Evolutionary conservation across 2,113 vertebrate species (phyloP), one percentile per base, ranked within the genome.

Genomic region (Rafetus swinhoei): DNA sequence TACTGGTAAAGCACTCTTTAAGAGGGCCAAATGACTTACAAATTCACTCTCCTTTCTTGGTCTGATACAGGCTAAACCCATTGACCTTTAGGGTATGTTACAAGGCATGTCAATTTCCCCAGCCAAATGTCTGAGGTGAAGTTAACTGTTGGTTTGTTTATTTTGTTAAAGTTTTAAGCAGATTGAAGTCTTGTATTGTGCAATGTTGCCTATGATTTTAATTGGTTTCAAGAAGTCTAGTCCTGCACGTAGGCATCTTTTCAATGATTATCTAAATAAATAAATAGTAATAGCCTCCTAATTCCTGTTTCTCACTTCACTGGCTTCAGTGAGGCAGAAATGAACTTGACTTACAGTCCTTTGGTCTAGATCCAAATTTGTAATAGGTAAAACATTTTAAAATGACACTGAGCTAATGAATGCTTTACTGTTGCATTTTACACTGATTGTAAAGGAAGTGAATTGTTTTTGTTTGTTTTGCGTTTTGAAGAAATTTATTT

Each of bases 341-440:
- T 86, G 21, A 50, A 60, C 82, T 76, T 90, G 50, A 1, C 15
- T 7, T 57, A 25, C 35, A 79, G 9, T 79, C 86, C 22, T 90
- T 62, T 9, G 55, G 27, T 55, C 16, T 93, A 27, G 54, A 77
- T 86, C 16, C 60, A 79, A 39, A 57, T 81, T 15, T 89, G 54
- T 80, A 69, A 25, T 54, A 87, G 88, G 84, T 89, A 52, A 79
- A 95, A 85, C 87, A 55, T 91, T 86, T 88, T 81, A 77, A 76
- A 90, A 79, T 89, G 93, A 86, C 69, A 81, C 0, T 0, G 0
- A 8, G 87, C 21, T 21, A 54, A 50, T 72, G 60, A 65, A 81
- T 79, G 59, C 39, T 52, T 89, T 65, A 80, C 27, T 57, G 9
- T 82, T 86, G 27, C 27, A 45, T 5, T 85, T 89, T 93, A 76